phyloP scores from a whole-genome alignment of 2,797 vertebrate genomes.

The Melanotaenia parkinsoni region DNA sequence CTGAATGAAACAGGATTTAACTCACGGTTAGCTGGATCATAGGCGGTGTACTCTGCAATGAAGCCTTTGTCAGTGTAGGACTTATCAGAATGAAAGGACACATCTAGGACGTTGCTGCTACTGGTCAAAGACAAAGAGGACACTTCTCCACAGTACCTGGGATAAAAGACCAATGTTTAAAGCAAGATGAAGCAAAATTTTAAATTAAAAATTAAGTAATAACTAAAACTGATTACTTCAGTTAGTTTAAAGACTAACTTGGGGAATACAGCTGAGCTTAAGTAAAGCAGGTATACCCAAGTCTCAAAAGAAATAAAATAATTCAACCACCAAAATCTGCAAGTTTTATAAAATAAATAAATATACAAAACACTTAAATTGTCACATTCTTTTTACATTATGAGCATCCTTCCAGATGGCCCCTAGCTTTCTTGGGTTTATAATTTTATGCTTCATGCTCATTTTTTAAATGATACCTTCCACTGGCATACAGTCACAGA shows the following conservation, averaged over 20 bases:
- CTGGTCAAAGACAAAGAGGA: constrained; percentile 72
- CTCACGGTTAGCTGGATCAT: constrained; percentile 82
- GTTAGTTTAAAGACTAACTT: background rate
- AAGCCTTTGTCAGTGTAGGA: constrained; percentile 87
- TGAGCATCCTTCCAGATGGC: background rate
- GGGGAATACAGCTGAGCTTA: too few species aligned
- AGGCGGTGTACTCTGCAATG: constrained; percentile 73
- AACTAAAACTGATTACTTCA: background rate
- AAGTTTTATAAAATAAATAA: too few species aligned
- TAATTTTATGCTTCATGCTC: background rate
- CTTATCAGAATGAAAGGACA: constrained; percentile 82
- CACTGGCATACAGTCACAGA: background rate
- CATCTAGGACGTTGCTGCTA: constrained; percentile 49
- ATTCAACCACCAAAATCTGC: background rate
- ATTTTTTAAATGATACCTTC: background rate
- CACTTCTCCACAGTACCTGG: constrained; percentile 84
- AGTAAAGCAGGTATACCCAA: background rate
- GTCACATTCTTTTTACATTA: background rate
- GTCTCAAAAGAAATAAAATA: background rate
- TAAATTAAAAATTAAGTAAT: background rate
- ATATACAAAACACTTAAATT: background rate
- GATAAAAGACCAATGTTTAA: constrained; percentile 1
- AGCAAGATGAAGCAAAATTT: background rate
- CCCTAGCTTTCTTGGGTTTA: background rate
- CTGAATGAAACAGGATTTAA: constrained; percentile 26